Conservation (phyloP, 2,888 invertebrate species). For the Epicampocera succincta region DNA sequence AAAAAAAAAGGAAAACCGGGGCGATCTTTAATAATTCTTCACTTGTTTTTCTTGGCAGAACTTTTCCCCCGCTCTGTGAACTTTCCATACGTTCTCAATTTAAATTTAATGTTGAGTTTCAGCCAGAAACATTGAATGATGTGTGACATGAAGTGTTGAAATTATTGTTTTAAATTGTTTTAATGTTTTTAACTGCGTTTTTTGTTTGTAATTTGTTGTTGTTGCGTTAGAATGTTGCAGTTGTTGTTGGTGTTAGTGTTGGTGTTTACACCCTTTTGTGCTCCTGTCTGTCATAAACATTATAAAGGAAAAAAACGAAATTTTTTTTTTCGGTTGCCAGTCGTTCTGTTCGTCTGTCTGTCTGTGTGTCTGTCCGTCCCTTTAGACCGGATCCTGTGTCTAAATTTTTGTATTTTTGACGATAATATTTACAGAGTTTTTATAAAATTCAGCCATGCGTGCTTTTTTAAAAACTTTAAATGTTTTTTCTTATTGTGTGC, state of each 20-base stretch:
- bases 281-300: conserved; percentile 47
- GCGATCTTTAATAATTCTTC: conserved; percentile 54
- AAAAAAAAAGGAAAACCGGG: conserved; percentile 14
- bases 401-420: conserved; percentile 35
- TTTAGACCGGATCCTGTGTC: conserved; percentile 34
- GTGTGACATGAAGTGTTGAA: conserved; percentile 71
- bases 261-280: conserved; percentile 48
- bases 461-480: conserved; percentile 29
- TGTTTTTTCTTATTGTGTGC: conserved; percentile 3
- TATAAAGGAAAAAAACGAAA: not conserved
- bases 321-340: too few species aligned
- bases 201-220: conserved; percentile 41
- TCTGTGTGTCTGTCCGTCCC: not conserved
- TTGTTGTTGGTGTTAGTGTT: conserved; percentile 7
- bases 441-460: conserved; percentile 58
- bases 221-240: not conserved
- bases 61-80: not conserved
- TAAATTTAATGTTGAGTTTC: conserved; percentile 35
- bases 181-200: conserved; percentile 31
- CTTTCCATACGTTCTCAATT: conserved; percentile 25
- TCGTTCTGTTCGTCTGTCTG: not conserved
- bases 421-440: conserved; percentile 34
- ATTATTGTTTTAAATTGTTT: conserved; percentile 72
- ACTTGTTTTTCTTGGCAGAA: conserved; percentile 13
- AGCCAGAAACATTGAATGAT: conserved; percentile 59